Base-by-base conservation (phyloP, 1,140 invertebrate genomes). In the Neomicropteryx cornuta region DNA sequence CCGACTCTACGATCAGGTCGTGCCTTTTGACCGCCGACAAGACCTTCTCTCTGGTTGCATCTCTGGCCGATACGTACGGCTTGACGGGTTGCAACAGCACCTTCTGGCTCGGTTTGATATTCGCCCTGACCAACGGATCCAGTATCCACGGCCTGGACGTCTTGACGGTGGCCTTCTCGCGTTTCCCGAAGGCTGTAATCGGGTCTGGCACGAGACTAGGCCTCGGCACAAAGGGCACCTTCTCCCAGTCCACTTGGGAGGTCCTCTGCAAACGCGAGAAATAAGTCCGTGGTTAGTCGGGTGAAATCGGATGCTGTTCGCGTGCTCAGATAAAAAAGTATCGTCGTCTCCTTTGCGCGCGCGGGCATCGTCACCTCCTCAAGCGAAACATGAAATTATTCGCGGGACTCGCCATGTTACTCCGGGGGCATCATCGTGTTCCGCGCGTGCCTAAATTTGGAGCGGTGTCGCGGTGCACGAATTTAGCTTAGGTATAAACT, bases 161-260 rank as follows among this genome's bases (percentile, higher is more conserved):
- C 6, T 51, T 36, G 8, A 70, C 68, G 41, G 66, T 53, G 38
- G 61, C 48, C 32, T 48, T 57, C 49, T 71, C 68, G 27, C 73
- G 71, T 27, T 66, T 67, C 18, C 83, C 83, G 69, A 80, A 87
- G 34, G 83, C 84, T 42, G 83, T 86, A 57, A 85, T 74, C 28
- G 83, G 82, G 56, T 83, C 81, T 33, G 82, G 75, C 42, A 87
- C 77, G 54, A 85, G 71, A 48, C 83, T 83, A 43, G 85, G 83
- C 43, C 85, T 70, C 42, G 85, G 81, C 47, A 87, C 83, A 57
- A 75, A 77, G 45, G 85, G 84, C 53, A 84, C 79, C 70, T 84
- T 84, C 60, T 86, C 81, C 83, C 83, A 88, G 47, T 83, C 81
- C 47, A 85, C 79, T 56, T 72, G 51, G 43, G 64, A 71, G 48